Base-by-base conservation (phyloP, 1,140 invertebrate genomes). In the Drosophila repletoides region DNA sequence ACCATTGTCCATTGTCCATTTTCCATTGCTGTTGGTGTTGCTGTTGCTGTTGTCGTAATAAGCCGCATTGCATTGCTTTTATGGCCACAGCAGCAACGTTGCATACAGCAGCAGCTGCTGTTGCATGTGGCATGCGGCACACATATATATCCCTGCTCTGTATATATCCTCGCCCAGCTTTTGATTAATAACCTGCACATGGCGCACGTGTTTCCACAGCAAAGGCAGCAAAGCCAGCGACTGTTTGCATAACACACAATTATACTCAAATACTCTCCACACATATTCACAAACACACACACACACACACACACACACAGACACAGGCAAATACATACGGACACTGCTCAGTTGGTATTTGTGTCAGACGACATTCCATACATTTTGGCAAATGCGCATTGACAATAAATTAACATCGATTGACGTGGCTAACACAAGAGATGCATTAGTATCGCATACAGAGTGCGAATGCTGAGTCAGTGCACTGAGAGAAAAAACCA, bases 341-440 rank as follows among this genome's bases (percentile, higher is more conserved):
- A 29, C 36, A 10, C 22, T 40, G 22, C 12, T 48, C 22, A 15
- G 61, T 53, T 69, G 41, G 64, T 63, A 68, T 68, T 63, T 63
- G 59, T 63, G 65, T 48, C 59, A 68, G 58, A 69, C n/a, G n/a
- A n/a, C 49, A 55, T 53, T 52, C 65, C 28, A 5, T 33, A 46
- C 49, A 55, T 60, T 63, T 68, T 38, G 59, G 49, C 31, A 66
- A 61, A 59, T 70, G 69, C 64, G 77, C 79, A 84, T 83, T 84
- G 77, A 83, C 77, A 83, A 83, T 83, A 83, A 83, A 83, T 83
- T 83, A 83, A 83, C 79, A 84, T 84, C 79, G 79, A 83, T 84
- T 83, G 79, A 77, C 79, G 67, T 71, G 70, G 48, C 33, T 19
- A 45, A 38, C 46, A 59, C 43, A 21, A 34, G 9, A 33, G 36